phyloP scores from a whole-genome alignment of 2,888 invertebrate species.

The Ochropleura leucogaster region DNA sequence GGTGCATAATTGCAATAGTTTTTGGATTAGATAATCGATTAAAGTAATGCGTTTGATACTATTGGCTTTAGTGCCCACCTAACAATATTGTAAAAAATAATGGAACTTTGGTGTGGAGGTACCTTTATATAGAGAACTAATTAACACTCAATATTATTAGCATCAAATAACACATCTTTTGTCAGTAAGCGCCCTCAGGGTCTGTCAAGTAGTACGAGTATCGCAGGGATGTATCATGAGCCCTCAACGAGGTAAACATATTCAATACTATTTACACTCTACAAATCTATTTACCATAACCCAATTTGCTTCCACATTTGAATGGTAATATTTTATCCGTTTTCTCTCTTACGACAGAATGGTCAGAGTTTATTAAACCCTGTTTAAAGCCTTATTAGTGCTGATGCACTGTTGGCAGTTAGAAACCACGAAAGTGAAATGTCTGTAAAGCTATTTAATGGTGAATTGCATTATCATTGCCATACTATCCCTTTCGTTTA shows the following conservation, averaged over 20 bases:
- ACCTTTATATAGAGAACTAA: background rate
- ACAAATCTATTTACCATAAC: background rate
- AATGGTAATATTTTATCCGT: background rate
- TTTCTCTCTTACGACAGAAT: slow-evolving; percentile 8
- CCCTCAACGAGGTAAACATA: background rate
- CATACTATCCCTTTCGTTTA: slow-evolving; percentile 24
- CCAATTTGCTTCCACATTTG: background rate
- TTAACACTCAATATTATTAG: background rate
- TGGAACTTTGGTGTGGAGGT: background rate
- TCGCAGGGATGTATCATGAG: slow-evolving; percentile 5
- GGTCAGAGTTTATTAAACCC: slow-evolving; percentile 15
- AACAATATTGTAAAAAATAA: background rate
- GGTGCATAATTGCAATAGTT: slow-evolving; percentile 40
- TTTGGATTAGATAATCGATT: slow-evolving; percentile 24
- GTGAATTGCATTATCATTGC: slow-evolving; percentile 12
- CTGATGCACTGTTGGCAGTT: slow-evolving; percentile 34
- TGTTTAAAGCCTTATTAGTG: slow-evolving; percentile 32
- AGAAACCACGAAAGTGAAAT: slow-evolving; percentile 52
- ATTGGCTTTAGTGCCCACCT: background rate
- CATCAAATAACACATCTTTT: background rate
- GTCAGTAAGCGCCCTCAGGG: too few species aligned
- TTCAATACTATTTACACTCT: too few species aligned
- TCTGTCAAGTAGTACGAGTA: background rate
- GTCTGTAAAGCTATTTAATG: slow-evolving; percentile 24
- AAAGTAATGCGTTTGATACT: slow-evolving; percentile 21